Conservation (phyloP, 2,797 vertebrate genomes). For the Pangasius djambal region DNA sequence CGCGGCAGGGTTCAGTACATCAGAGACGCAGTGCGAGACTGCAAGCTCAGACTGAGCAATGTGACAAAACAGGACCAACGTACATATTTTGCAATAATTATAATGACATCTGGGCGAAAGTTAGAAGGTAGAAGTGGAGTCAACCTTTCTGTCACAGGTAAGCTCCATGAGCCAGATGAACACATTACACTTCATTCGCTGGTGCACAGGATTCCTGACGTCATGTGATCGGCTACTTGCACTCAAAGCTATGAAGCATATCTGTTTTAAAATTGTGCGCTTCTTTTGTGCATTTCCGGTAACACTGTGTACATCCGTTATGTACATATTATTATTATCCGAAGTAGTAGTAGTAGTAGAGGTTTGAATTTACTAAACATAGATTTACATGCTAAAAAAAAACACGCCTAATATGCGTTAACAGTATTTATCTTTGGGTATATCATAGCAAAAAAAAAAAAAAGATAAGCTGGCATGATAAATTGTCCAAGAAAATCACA, state of each 20-base stretch:
- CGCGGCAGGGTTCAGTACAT: constrained; percentile 23
- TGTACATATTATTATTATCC: not conserved
- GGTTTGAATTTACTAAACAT: not conserved
- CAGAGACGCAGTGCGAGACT: not conserved
- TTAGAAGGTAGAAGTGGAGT: not conserved
- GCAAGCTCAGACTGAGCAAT: constrained; percentile 25
- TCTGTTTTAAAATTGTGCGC: too few relatives aligned
- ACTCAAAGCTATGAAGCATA: too few relatives aligned
- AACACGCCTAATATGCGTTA: not conserved
- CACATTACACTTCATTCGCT: not conserved
- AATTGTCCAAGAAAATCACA: not conserved
- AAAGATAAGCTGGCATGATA: not conserved
- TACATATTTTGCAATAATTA: constrained; percentile 12
- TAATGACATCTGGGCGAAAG: fast-evolving
- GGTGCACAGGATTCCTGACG: too few relatives aligned
- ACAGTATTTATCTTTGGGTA: not conserved
- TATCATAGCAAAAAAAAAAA: too few relatives aligned
- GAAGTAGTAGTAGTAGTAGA: not conserved
- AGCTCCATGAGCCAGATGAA: not conserved
- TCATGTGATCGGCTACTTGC: too few relatives aligned
- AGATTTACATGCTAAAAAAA: not conserved
- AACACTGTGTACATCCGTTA: too few relatives aligned
- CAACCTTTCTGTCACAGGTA: constrained; percentile 44
- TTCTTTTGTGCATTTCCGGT: too few relatives aligned
- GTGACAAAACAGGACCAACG: constrained; percentile 33